Evolutionary conservation across 2,797 vertebrate species (phyloP).

Genomic region (Eulemur mongoz): DNA sequence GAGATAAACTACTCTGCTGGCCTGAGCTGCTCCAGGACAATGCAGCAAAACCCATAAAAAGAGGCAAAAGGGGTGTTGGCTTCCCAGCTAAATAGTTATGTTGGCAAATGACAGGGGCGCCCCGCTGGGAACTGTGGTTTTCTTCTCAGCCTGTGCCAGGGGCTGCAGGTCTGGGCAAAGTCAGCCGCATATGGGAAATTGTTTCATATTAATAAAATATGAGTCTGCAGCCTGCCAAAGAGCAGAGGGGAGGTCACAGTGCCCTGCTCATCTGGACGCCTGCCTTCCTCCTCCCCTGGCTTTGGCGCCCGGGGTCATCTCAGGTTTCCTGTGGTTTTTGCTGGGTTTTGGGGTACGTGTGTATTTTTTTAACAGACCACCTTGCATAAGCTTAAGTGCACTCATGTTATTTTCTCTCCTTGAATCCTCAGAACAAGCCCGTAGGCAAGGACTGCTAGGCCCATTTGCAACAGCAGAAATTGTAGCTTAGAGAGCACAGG

Average conservation of each 20-base stretch:
- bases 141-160: background rate
- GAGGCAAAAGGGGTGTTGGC: background rate
- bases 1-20: background rate
- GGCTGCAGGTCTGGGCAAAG: background rate
- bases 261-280: background rate
- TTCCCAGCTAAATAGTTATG: background rate
- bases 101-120: background rate
- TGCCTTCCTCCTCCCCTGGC: background rate
- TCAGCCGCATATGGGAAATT: conserved; percentile 2
- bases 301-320: background rate
- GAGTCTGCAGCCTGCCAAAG: background rate
- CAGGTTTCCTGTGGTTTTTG: background rate
- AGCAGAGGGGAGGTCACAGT: background rate
- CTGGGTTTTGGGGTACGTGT: too few species aligned
- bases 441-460: background rate
- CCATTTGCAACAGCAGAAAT: background rate
- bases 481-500: background rate
- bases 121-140: background rate
- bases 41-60: background rate
- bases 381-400: background rate
- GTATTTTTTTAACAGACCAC: background rate
- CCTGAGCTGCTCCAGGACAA: background rate
- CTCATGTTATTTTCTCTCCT: background rate
- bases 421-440: background rate
- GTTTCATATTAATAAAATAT: conserved; percentile 55